Base-by-base conservation (phyloP, 2,888 invertebrate genomes). In the Calliphora vomitoria region DNA sequence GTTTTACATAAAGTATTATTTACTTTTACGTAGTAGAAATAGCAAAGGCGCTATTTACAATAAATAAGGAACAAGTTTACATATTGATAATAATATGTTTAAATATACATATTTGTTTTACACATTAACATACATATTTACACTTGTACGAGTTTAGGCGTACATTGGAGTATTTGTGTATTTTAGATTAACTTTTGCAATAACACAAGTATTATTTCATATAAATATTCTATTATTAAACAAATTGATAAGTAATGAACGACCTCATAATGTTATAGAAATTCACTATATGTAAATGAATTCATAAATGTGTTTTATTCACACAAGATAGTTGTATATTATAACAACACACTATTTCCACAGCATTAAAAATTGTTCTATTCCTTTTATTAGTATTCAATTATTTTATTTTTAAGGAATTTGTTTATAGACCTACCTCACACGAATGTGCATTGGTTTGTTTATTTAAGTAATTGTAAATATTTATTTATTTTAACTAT, bases 261-360 rank as follows among this genome's bases (percentile, higher is more conserved):
- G 25, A 68, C 68, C 68, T 68, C 20, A 38, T 8, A 20, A 6
- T 15, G 41, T 41, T 44, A 68, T 68, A 13, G 18, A 47, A 55
- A 55, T 60, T 31, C 10, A n/a, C 38, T 78, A 41, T n/a, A n/a
- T n/a, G 25, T 78, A 66, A 76, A 78, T 53, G 25, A 58, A 60
- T 50, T 60, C 8, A 18, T 69, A 66, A 68, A 47, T 25, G 35
- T 66, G 10, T 18, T 6, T 66, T 41, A 18, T 66, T 8, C 41
- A 66, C 5, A n/a, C 35, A 13, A 25, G 47, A 35, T 47, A 62
- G 47, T 47, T 35, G 62, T 20, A 55, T 75, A 20, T 47, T 74
- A 18, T 31, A 47, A 25, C 4, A n/a, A 75, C 60, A 75, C 60
- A 74, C 58, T 38, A 58, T 58, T 72, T 72, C 41, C 71, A 1